Base-by-base conservation (phyloP, 2,113 vertebrate species). In the Nyctibius bracteatus region DNA sequence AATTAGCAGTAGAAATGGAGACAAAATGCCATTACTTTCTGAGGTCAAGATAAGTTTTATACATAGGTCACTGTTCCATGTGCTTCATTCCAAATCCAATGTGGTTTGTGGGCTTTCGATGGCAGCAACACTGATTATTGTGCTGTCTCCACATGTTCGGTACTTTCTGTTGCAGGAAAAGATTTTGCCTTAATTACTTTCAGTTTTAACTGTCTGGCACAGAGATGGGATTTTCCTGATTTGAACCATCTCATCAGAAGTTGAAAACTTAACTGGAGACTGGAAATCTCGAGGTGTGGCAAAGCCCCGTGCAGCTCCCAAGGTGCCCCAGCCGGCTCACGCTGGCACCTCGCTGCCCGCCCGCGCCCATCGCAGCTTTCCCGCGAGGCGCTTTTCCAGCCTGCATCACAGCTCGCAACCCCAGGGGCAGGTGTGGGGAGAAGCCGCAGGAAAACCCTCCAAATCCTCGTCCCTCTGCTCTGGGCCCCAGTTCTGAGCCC, bases 301-400 rank as follows among this genome's bases (percentile, higher is more conserved):
- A 14, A 15, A 59, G 65, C 61, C 24, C 39, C 4, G 1, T 0
- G 33, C 37, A 12, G 27, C 0, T 59, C 21, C 54, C 58, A 3
- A 2, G 67, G 27, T 2, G n/a, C 25, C 1, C 58, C 2, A 12
- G 4, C 16, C 4, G 14, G 77, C 35, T 22, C 49, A 1, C 55
- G 33, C 22, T 0, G 0, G 5, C 8, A 3, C 12, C 71, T 17
- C 13, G 28, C 9, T 49, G 10, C 49, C 55, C 31, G 2, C 1
- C 52, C 2, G 4, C 3, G 8, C 5, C 37, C 5, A 4, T 0
- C 6, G 81, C 52, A 41, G 35, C 1, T 39, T 37, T 46, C 39
- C 85, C 3, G 2, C 25, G 5, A 8, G 49, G 49, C 2, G 2
- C 27, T 22, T 15, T 9, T 9, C 9, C 21, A 23, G 11, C 23